Base-by-base conservation (phyloP, 2,797 vertebrate genomes). In the Chrysocyon brachyurus region DNA sequence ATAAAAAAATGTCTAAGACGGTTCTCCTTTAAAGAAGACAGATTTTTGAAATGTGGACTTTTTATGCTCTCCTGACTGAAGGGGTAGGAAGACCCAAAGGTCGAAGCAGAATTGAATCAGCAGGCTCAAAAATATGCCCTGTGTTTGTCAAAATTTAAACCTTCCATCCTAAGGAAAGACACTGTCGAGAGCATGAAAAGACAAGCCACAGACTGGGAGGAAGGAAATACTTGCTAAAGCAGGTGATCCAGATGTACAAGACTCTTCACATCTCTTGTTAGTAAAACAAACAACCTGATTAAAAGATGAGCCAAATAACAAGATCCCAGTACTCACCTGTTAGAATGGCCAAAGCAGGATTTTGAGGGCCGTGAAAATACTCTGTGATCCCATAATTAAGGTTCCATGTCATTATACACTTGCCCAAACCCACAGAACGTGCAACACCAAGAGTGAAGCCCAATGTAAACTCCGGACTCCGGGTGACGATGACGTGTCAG, bases 391-490 rank as follows among this genome's bases (percentile, higher is more conserved):
- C 6, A 6, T 56, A 26, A 28, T 26, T 24, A 15, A 31, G 59
- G 59, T n/a, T 87, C 4, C 2, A 1, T 56, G 82, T 56, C 70
- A 17, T 16, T 63, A 40, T 12, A 19, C 28, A 16, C 11, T 26
- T 72, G 61, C 52, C 11, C 40, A 79, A 2, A 61, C 24, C 36
- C 54, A n/a, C 19, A 49, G 31, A 24, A 24, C 1, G 3, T 26
- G 28, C 36, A 92, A 1, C 54, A 52, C 40, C 73, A 70, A 4
- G 33, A 33, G 2, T 12, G 52, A 22, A 15, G 11, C 24, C 83
- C 12, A 10, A 6, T 12, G 19, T 56, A 9, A 26, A 26, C 17
- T 17, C 7, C 1, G 0, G n/a, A 26, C n/a, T 5, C 10, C 1
- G 40, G 61, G 24, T 2, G 36, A 26, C 2, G 16, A 8, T 3